These are phyloP conservation scores for Chelon labrosus DNA, from an alignment of 2,797 vertebrate species.

Conservation along the genomic window DNA sequence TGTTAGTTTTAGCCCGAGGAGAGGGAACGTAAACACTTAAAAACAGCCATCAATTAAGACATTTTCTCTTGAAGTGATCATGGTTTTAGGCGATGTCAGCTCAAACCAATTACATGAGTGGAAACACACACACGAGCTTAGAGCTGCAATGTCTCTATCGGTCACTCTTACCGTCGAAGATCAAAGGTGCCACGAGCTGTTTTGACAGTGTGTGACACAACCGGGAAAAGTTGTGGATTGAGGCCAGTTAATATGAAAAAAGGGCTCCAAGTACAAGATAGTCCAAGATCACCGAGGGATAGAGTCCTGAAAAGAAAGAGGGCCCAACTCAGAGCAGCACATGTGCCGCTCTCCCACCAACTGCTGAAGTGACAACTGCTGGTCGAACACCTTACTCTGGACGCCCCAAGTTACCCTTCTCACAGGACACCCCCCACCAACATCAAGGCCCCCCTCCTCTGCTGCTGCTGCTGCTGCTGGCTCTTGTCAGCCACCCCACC, in stretches of 20 bases:
- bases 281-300: conserved; percentile 52
- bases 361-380: conserved; percentile 78
- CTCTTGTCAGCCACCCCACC: conserved; percentile 48
- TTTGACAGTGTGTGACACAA: conserved; percentile 28
- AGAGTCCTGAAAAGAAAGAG: conserved; percentile 38
- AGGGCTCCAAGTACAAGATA: conserved; percentile 35
- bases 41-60: conserved; percentile 18
- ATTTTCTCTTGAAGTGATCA: conserved; percentile 26
- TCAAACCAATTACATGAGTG: conserved; percentile 28
- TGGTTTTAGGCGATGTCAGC: conserved; percentile 31
- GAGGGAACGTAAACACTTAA: conserved; percentile 7
- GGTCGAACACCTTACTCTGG: conserved; percentile 66
- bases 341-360: conserved; percentile 57
- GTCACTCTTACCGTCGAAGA: conserved; percentile 72
- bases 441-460: conserved; percentile 12
- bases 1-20: conserved; percentile 29
- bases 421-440: conserved; percentile 43
- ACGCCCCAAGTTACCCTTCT: conserved; percentile 66
- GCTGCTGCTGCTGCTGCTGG: conserved; percentile 32
- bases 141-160: background rate
- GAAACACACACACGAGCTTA: conserved; percentile 17
- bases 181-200: conserved; percentile 33
- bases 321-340: conserved; percentile 60
- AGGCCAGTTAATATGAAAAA: conserved; percentile 18
- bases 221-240: conserved; percentile 14